These are phyloP conservation scores for Aythya baeri DNA, from an alignment of 2,113 vertebrate genomes.

Conservation along the genomic window DNA sequence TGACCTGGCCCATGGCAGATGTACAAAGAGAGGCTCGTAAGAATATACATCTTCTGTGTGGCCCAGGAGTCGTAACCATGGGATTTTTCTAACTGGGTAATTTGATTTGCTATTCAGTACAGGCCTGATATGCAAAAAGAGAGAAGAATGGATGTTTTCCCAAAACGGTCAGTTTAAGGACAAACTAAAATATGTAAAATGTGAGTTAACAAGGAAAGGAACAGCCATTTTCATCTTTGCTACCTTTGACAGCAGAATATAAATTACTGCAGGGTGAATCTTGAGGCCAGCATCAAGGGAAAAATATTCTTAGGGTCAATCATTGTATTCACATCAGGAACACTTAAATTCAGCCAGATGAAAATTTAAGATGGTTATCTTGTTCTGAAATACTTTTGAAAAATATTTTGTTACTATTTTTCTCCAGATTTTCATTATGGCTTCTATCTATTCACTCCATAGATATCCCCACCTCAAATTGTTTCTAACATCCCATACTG, in stretches of 20 bases:
- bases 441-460: not conserved
- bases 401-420: not conserved
- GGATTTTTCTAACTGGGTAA: not conserved
- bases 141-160: not conserved
- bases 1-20: not conserved
- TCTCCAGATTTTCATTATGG: not conserved
- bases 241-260: not conserved
- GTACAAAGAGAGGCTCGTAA: not conserved
- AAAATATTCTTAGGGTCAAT: not conserved
- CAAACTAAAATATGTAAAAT: not conserved
- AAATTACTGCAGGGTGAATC: not conserved
- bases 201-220: not conserved
- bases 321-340: not conserved
- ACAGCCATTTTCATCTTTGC: not conserved
- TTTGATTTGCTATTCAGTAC: not conserved
- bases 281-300: not conserved
- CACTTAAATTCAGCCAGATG: not conserved
- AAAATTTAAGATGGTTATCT: not conserved
- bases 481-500: not conserved
- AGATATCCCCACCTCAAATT: not conserved
- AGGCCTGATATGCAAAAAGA: not conserved
- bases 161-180: not conserved
- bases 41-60: accelerated
- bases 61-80: not conserved
- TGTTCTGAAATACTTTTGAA: not conserved